Evolutionary conservation across 2,888 invertebrate genomes (phyloP), one percentile per base, ranked within the genome.

Genomic region (Microchrysa polita): DNA sequence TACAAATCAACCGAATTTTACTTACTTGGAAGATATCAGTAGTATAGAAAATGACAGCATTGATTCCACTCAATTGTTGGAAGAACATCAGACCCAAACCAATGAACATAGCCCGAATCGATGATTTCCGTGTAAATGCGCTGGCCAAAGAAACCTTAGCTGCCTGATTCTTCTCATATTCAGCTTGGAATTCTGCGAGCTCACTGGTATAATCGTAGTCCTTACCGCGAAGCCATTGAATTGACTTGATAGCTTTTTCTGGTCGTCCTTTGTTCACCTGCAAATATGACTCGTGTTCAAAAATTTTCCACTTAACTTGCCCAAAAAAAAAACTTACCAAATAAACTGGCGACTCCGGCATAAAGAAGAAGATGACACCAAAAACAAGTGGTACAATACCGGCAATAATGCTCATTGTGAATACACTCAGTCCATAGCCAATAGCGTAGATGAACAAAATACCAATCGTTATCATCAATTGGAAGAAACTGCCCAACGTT

Each of bases 321-420:
- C n/a, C n/a, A n/a, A n/a, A n/a, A 34, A 34, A 34, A 34, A 5
- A 16, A 77, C 81, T 81, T 76, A 93, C 87, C 77, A 90, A 86
- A 81, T 88, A 93, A 34, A 90, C 89, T 0, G 97, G 96, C 4
- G 93, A 91, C 84, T 97, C 97, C 0, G 96, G 97, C 90, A 96
- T 93, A 79, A 93, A 92, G 79, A 92, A 88, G 84, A 95, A 93
- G 1, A 91, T 85, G 0, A 87, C 78, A 0, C 90, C 90, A 78
- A 94, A 92, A 5, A 93, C 78, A 0, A 94, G 80, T 0, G 95
- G 85, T n/a, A 85, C 52, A 53, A 81, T 12, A 40, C 78, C 83
- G 65, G 82, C 82, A 12, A 84, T 79, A 16, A 84, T 53, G 73
- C 83, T 84, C 76, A 82, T 77, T 77, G 77, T 79, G 72, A 82